Base-by-base conservation (phyloP, 2,113 vertebrate genomes). In the Crotophaga sulcirostris region DNA sequence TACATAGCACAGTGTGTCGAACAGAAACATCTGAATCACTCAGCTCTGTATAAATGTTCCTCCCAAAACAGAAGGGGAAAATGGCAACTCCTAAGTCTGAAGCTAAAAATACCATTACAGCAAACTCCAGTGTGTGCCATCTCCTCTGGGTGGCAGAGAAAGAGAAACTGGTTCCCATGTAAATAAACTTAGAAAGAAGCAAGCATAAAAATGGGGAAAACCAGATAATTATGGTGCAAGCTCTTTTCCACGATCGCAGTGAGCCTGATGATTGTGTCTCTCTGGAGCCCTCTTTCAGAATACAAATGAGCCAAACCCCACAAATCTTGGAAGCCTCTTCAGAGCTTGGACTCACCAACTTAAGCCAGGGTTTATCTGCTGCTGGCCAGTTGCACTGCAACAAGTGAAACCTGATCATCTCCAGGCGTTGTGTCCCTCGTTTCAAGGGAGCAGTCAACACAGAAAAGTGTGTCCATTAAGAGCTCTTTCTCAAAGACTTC, bases 1-100 rank as follows among this genome's bases (percentile, higher is more conserved):
- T 67, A 24, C 7, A 4, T 0, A 64, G 54, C 14, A 3, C 64
- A 91, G 49, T 0, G 4, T 10, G 36, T 56, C 2, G 3, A 54
- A 69, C n/a, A 62, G 60, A 80, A 42, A 66, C 25, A 34, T 68
- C 31, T 51, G 47, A 90, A 64, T 47, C 18, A 17, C 19, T 68
- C 12, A 56, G 36, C 15, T 56, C 78, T 36, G 16, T 13, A 9
- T 13, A 31, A 62, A 40, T 3, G 10, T 54, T 87, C 69, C 31
- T 83, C 15, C 20, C 18, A 25, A n/a, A 89, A 21, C 49, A 47
- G 26, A 70, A 63, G 9, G 47, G 36, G 21, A 44, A 76, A 84
- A 42, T 0, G 0, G 31, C 52, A 81, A 31, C 8, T 66, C 42
- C 21, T 74, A 74, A 42, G 36, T 77, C 55, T 34, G 33, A 86